Evolutionary conservation across 2,888 invertebrate species (phyloP).

Genomic region (Timandra comae): DNA sequence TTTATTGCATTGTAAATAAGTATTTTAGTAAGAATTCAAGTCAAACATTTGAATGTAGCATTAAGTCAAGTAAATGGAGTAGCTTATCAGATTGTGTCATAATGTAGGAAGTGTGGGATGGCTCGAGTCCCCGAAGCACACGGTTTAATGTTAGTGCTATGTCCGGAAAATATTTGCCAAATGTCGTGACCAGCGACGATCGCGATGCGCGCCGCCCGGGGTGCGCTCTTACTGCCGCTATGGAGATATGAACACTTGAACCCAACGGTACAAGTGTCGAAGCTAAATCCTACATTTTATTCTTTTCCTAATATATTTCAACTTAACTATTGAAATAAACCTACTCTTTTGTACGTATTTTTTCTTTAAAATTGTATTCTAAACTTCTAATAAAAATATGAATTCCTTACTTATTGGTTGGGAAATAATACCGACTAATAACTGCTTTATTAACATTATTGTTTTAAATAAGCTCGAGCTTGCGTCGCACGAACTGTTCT

Average conservation of each 20-base stretch:
- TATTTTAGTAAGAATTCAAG: constrained; percentile 10
- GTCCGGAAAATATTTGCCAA: constrained; percentile 71
- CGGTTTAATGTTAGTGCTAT: constrained; percentile 35
- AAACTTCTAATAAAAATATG: no score
- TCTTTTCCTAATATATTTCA: constrained; percentile 32
- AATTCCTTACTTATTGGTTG: no score
- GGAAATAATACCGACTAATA: no score
- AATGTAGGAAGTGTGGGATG: constrained; percentile 67
- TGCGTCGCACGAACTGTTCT: constrained; percentile 14
- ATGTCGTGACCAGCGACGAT: constrained; percentile 73
- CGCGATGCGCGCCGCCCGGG: constrained; percentile 71
- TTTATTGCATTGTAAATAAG: constrained; percentile 11
- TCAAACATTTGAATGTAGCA: no score
- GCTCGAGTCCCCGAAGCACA: constrained; percentile 53
- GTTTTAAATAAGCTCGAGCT: constrained; percentile 10
- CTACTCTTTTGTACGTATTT: no score
- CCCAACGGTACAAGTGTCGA: constrained; percentile 66
- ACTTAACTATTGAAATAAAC: no score
- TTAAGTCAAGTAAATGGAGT: no score
- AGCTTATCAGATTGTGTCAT: no score
- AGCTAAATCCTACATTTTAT: constrained; percentile 49
- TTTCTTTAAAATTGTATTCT: no score
- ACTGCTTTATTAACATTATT: not conserved
- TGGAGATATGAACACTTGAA: constrained; percentile 68
- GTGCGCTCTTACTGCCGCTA: constrained; percentile 61